Evolutionary conservation across 2,888 invertebrate species (phyloP), one percentile per base, ranked within the genome.

Genomic region (Chamaedrilus cognettii): DNA sequence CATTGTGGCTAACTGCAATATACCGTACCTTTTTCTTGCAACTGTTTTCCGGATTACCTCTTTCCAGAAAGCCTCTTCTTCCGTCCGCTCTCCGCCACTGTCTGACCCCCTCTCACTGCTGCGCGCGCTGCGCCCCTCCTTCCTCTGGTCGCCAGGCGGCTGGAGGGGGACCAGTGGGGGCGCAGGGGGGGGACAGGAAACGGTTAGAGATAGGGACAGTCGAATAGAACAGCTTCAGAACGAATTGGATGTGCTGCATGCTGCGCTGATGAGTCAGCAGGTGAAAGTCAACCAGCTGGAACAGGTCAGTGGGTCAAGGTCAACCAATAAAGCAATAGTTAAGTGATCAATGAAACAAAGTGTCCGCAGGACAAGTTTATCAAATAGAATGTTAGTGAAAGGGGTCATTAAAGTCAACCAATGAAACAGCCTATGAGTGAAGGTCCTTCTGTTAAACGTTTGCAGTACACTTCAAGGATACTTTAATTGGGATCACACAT

Each of bases 91-190:
- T n/a, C n/a, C n/a, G n/a, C n/a, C n/a, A n/a, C n/a, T n/a, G n/a
- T n/a, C n/a, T n/a, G n/a, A n/a, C n/a, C n/a, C n/a, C n/a, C n/a
- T n/a, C 80, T 80, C 31, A 80, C 69, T 65, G 81, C 80, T 33
- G 79, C 49, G 3, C 79, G 73, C 23, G 77, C 77, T 35, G 81
- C 57, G 1, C 77, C 76, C 19, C 73, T 65, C 2, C 80, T 81
- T 72, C 80, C 79, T 60, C 78, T 67, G 0, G 75, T n/a, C n/a
- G n/a, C n/a, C n/a, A n/a, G n/a, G n/a, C n/a, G n/a, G n/a, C n/a
- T n/a, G n/a, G n/a, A 73, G 55, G 77, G 76, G 2, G 69, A 72
- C 79, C 79, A 65, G 1, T 30, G 59, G 19, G 60, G 60, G 11
- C 23, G 26, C n/a, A 26, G 65, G 1, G n/a, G 59, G 19, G 60